These are phyloP conservation scores for Sebastes minor DNA, from an alignment of 2,797 vertebrate genomes.

Conservation along the genomic window DNA sequence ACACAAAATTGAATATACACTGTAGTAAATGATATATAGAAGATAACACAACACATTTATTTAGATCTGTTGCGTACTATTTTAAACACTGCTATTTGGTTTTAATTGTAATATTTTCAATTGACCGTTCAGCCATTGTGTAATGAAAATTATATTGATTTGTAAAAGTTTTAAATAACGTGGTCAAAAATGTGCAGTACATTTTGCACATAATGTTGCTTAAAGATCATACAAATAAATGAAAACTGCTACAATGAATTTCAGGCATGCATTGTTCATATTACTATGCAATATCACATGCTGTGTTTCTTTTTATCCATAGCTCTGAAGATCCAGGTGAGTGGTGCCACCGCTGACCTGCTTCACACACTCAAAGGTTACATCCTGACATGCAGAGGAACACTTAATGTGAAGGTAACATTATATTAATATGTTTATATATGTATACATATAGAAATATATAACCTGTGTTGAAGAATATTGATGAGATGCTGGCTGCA, in stretches of 20 bases:
- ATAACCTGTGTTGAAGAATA: background rate
- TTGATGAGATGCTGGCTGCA: background rate
- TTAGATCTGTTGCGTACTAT: background rate
- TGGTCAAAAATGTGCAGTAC: background rate
- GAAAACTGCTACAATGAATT: background rate
- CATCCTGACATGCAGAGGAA: conserved; percentile 77
- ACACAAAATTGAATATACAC: background rate
- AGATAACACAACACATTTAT: too few species aligned
- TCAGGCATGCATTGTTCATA: background rate
- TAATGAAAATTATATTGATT: background rate
- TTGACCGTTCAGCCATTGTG: background rate
- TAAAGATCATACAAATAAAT: background rate
- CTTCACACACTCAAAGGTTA: conserved; percentile 80
- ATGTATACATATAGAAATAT: background rate
- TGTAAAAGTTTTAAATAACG: background rate
- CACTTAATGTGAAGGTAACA: conserved; percentile 83
- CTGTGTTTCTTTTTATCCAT: background rate
- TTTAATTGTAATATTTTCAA: background rate
- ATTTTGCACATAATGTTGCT: background rate
- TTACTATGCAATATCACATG: background rate
- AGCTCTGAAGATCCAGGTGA: conserved; percentile 86
- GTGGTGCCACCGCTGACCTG: conserved; percentile 78
- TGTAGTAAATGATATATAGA: background rate
- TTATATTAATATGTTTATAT: background rate
- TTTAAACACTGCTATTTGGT: background rate